phyloP scores from a whole-genome alignment of 2,888 invertebrate species.

The Brenthis ino region DNA sequence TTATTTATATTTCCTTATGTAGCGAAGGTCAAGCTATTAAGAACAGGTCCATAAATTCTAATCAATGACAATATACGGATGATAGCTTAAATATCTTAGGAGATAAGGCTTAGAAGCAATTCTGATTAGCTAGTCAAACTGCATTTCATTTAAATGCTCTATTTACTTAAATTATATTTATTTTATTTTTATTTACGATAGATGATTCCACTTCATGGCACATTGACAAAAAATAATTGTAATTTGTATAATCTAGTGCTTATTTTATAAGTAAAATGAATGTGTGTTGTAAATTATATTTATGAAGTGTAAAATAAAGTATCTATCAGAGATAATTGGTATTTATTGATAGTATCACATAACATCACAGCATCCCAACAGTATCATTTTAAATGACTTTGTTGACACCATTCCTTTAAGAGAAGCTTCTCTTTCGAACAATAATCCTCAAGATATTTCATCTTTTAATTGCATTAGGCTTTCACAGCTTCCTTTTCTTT shows the following conservation, averaged over 20 bases:
- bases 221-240: constrained; percentile 17
- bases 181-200: background rate
- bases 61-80: constrained; percentile 27
- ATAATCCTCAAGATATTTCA: constrained; percentile 11
- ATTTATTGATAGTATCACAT: constrained; percentile 40
- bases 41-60: constrained; percentile 6
- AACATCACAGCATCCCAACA: constrained; percentile 22
- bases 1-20: background rate
- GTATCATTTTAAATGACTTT: constrained; percentile 14
- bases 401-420: constrained; percentile 8
- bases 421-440: constrained; percentile 7
- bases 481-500: constrained; percentile 79
- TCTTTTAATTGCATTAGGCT: constrained; percentile 45
- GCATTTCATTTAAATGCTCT: constrained; percentile 45
- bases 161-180: constrained; percentile 5
- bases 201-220: constrained; percentile 9
- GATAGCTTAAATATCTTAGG: constrained; percentile 19
- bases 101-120: constrained; percentile 37
- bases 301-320: constrained; percentile 41
- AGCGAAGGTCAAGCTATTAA: constrained; percentile 6
- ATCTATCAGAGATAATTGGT: constrained; percentile 31
- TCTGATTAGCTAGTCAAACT: constrained; percentile 53
- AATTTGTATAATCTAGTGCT: constrained; percentile 27
- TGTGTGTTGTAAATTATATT: constrained; percentile 38
- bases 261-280: constrained; percentile 25